phyloP scores from a whole-genome alignment of 2,888 invertebrate species.

The Cephus pulcher region DNA sequence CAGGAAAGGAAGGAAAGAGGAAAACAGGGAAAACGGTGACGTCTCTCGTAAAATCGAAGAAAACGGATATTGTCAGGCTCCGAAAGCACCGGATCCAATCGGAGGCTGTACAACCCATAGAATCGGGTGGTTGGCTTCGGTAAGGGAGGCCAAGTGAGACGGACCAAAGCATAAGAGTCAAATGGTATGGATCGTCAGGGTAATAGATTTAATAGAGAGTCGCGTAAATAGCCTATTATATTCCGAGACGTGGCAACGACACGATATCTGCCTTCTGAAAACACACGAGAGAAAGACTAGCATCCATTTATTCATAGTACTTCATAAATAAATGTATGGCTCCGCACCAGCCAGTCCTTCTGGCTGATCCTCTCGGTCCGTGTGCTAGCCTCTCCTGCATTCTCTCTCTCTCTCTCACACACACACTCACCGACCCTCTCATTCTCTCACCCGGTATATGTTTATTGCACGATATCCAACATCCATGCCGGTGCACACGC shows the following conservation, averaged over 20 bases:
- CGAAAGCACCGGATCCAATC: background rate
- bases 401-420: constrained; percentile 7
- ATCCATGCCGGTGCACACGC: constrained; percentile 23
- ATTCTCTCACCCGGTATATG: constrained; percentile 33
- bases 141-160: background rate
- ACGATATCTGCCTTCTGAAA: constrained; percentile 44
- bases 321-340: constrained; percentile 65
- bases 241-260: constrained; percentile 51
- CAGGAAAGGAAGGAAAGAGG: background rate
- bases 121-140: background rate
- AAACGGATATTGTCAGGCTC: background rate
- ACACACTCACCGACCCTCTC: constrained; percentile 6
- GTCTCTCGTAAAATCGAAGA: background rate
- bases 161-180: constrained; percentile 29
- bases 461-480: constrained; percentile 46
- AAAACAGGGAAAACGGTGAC: constrained; percentile 6
- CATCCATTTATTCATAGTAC: constrained; percentile 64
- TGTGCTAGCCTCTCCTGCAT: constrained; percentile 5
- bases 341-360: constrained; percentile 34
- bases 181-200: background rate
- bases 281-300: constrained; percentile 52
- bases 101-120: background rate
- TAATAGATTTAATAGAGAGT: constrained; percentile 44
- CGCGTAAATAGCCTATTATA: constrained; percentile 53
- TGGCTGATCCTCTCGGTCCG: constrained; percentile 15